Evolutionary conservation across 2,113 vertebrate species (phyloP).

Genomic region (Psittacula cyanocephala): DNA sequence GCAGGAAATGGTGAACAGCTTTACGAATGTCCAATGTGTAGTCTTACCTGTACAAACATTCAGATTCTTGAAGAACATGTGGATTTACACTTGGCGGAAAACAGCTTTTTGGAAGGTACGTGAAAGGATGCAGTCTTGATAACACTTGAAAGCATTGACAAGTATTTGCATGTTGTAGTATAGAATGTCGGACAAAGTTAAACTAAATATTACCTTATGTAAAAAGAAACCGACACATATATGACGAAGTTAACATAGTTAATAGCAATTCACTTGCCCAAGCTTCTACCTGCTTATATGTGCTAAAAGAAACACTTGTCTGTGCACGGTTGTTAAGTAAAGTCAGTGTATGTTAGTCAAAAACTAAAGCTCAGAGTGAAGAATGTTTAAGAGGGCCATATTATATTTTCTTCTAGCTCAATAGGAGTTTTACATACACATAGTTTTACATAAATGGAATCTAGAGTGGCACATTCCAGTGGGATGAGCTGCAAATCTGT

Average conservation of each 20-base stretch:
- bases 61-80: constrained; percentile 86
- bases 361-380: background rate
- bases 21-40: constrained; percentile 88
- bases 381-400: background rate
- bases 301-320: background rate
- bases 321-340: background rate
- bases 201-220: background rate
- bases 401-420: background rate
- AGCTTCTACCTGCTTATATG: background rate
- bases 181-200: background rate
- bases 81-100: constrained; percentile 85
- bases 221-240: background rate
- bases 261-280: background rate
- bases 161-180: background rate
- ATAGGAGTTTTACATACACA: background rate
- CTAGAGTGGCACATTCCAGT: background rate
- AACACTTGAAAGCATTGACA: background rate
- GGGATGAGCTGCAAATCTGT: background rate
- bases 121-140: background rate
- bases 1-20: constrained; percentile 41
- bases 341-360: background rate
- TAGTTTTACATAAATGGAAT: background rate
- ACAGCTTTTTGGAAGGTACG: constrained; percentile 70
- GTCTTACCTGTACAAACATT: constrained; percentile 77
- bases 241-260: background rate